These are phyloP conservation scores for Paramormyrops kingsleyae DNA, from an alignment of 2,113 vertebrate genomes.

Conservation along the genomic window DNA sequence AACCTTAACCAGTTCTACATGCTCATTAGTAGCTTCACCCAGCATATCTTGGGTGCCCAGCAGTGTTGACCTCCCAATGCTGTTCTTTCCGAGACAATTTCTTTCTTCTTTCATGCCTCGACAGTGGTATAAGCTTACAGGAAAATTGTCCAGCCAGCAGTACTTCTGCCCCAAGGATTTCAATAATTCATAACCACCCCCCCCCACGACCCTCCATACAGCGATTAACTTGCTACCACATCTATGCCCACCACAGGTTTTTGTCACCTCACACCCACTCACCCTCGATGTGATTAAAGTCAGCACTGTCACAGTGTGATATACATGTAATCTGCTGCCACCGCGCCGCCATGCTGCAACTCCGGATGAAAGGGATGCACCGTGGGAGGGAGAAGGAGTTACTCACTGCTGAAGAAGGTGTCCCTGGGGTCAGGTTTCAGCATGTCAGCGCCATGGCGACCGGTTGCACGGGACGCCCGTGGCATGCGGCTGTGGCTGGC, in stretches of 20 bases:
- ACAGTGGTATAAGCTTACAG: not conserved
- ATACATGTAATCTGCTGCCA: too few relatives aligned
- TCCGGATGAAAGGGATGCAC: not conserved
- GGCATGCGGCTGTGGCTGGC: slow-evolving; percentile 72
- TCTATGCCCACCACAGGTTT: not conserved
- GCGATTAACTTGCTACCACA: not conserved
- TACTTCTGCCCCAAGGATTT: not conserved
- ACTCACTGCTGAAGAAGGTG: slow-evolving; percentile 88
- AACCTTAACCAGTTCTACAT: not conserved
- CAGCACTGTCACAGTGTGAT: not conserved
- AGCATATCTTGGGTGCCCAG: not conserved
- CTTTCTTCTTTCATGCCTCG: not conserved
- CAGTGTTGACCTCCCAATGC: not conserved
- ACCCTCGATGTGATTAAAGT: not conserved
- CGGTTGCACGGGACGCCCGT: slow-evolving; percentile 37
- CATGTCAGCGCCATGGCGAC: slow-evolving; percentile 82
- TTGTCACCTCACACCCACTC: not conserved
- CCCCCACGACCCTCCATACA: not conserved
- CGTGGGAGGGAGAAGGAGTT: slow-evolving; percentile 9
- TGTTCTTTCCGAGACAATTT: not conserved
- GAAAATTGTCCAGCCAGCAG: not conserved
- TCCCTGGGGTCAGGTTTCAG: slow-evolving; percentile 85
- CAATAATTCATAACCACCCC: not conserved
- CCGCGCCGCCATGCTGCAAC: not conserved
- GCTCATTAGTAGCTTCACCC: not conserved